Conservation (phyloP, 2,113 vertebrate genomes). For the Panthera uncia region DNA sequence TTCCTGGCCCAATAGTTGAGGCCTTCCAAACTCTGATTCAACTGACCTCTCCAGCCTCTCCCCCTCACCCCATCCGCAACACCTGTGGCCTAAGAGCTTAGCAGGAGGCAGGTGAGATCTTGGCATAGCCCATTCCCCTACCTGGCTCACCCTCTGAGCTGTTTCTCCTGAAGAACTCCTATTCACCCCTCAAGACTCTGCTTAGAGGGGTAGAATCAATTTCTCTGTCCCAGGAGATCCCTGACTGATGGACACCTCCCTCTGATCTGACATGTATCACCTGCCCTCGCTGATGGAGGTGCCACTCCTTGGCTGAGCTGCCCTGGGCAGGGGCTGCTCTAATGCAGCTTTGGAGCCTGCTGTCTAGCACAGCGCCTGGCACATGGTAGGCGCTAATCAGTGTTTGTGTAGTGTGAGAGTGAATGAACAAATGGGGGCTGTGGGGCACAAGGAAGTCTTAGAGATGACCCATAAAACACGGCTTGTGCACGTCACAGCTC, state of each 20-base stretch:
- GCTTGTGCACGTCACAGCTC: not conserved
- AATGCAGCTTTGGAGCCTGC: not conserved
- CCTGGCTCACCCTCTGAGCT: not conserved
- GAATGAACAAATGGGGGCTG: not conserved
- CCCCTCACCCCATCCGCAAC: not conserved
- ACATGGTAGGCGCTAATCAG: not conserved
- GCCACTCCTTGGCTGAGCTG: not conserved
- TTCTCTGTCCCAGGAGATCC: not conserved
- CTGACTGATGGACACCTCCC: not conserved
- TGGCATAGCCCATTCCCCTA: not conserved
- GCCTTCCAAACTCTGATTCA: not conserved
- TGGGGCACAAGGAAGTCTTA: not conserved
- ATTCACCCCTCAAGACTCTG: not conserved
- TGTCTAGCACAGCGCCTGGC: not conserved
- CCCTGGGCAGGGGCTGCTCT: not conserved
- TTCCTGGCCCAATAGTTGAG: not conserved
- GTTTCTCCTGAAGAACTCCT: not conserved
- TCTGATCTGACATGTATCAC: not conserved
- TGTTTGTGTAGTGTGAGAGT: not conserved
- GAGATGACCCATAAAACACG: not conserved
- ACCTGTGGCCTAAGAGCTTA: not conserved
- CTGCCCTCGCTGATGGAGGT: fast-evolving
- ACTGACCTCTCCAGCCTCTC: not conserved
- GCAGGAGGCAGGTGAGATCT: not conserved
- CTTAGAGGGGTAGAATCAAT: not conserved